Conservation (phyloP, 2,113 vertebrate species). For the Aplodontia rufa region DNA sequence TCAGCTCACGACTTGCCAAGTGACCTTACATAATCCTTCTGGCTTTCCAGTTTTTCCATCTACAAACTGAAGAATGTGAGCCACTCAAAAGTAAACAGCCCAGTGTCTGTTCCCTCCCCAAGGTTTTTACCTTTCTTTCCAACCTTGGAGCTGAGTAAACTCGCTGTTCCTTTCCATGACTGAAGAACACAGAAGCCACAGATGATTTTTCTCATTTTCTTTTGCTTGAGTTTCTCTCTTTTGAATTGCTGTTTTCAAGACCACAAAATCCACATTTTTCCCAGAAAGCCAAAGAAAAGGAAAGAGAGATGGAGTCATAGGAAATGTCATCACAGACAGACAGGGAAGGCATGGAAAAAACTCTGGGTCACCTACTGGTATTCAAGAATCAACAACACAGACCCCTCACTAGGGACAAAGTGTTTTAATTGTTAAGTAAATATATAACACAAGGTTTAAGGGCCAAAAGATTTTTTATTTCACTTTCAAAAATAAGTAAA, state of each 20-base stretch:
- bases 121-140: slow-evolving; percentile 48
- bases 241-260: slow-evolving; percentile 26
- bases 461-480: slow-evolving; percentile 9
- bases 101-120: neutral
- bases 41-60: slow-evolving; percentile 55
- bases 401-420: neutral
- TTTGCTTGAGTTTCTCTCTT: slow-evolving; percentile 26
- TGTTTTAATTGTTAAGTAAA: neutral
- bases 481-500: neutral
- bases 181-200: neutral
- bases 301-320: neutral
- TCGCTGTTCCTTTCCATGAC: neutral
- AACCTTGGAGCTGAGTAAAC: slow-evolving; percentile 17
- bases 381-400: neutral
- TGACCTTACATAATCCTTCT: slow-evolving; percentile 67
- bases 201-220: slow-evolving; percentile 13
- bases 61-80: slow-evolving; percentile 58
- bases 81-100: slow-evolving; percentile 49
- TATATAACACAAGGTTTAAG: neutral
- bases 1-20: slow-evolving; percentile 35
- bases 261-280: slow-evolving; percentile 32
- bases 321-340: neutral
- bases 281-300: neutral
- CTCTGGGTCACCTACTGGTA: neutral
- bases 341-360: neutral